phyloP scores from a whole-genome alignment of 2,888 invertebrate species.

The Helicoverpa assulta region DNA sequence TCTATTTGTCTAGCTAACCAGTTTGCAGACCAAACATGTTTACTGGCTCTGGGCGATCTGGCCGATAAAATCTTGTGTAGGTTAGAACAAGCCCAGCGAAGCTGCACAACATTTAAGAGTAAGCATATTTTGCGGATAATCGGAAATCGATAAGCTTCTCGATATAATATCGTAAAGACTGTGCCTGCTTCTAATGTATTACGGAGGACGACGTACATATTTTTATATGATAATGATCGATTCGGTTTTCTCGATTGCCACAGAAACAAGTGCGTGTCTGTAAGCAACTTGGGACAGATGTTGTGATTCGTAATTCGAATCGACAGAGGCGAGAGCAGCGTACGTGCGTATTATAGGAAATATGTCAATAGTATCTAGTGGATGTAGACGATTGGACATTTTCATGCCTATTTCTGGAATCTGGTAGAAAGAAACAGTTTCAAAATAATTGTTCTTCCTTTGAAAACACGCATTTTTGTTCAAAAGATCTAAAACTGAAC shows the following conservation, averaged over 20 bases:
- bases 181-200: slow-evolving; percentile 42
- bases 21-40: slow-evolving; percentile 53
- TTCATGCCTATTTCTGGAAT: background rate
- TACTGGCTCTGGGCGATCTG: slow-evolving; percentile 32
- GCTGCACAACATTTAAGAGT: slow-evolving; percentile 46
- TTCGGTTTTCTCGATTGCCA: slow-evolving; percentile 17
- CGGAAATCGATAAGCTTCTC: slow-evolving; percentile 48
- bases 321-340: slow-evolving; percentile 3
- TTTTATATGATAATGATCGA: slow-evolving; percentile 25
- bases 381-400: background rate
- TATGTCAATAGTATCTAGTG: slow-evolving; percentile 4
- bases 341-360: background rate
- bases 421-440: no score
- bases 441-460: no score
- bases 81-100: slow-evolving; percentile 19
- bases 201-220: slow-evolving; percentile 15
- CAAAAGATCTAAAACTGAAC: no score
- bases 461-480: no score
- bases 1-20: slow-evolving; percentile 21
- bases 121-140: slow-evolving; percentile 56
- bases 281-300: slow-evolving; percentile 13
- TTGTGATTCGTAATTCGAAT: slow-evolving; percentile 4
- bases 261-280: slow-evolving; percentile 2
- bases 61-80: slow-evolving; percentile 43
- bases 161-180: slow-evolving; percentile 39